Percentiles rank a stretch among this genome's conserved stretches.
Evolutionary conservation across 2,113 vertebrate genomes (phyloP).

Genomic region (Quiscalus mexicanus): DNA sequence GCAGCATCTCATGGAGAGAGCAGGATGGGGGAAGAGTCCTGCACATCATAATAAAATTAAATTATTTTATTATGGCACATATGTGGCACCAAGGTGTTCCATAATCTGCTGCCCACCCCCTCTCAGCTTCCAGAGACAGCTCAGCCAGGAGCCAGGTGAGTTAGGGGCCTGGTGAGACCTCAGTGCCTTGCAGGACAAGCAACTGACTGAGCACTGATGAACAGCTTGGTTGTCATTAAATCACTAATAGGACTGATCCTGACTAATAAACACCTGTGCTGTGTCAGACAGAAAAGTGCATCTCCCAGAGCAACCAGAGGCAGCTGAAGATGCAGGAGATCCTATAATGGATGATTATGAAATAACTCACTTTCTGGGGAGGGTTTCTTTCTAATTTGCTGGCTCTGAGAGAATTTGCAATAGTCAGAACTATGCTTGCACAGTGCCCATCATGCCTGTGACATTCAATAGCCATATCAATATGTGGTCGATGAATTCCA

Average conservation of each 20-base stretch:
- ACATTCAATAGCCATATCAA: background rate
- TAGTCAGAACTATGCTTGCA: background rate
- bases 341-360: background rate
- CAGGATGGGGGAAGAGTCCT: background rate
- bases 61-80: background rate
- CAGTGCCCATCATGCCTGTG: background rate
- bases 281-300: background rate
- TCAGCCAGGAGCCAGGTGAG: background rate
- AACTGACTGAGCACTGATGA: background rate
- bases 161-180: background rate
- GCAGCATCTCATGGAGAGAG: background rate
- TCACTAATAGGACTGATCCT: background rate
- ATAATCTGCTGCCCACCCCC: background rate
- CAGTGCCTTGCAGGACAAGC: background rate
- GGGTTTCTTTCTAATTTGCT: background rate
- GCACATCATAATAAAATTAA: background rate
- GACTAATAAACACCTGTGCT: background rate
- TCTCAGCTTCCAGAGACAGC: background rate
- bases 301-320: background rate
- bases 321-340: background rate
- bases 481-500: background rate
- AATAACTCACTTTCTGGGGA: background rate
- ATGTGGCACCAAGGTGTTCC: background rate
- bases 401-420: background rate
- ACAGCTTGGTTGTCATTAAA: background rate